These are phyloP conservation scores for Dolichomitus sp. DNA, from an alignment of 2,888 invertebrate species.

Conservation along the genomic window DNA sequence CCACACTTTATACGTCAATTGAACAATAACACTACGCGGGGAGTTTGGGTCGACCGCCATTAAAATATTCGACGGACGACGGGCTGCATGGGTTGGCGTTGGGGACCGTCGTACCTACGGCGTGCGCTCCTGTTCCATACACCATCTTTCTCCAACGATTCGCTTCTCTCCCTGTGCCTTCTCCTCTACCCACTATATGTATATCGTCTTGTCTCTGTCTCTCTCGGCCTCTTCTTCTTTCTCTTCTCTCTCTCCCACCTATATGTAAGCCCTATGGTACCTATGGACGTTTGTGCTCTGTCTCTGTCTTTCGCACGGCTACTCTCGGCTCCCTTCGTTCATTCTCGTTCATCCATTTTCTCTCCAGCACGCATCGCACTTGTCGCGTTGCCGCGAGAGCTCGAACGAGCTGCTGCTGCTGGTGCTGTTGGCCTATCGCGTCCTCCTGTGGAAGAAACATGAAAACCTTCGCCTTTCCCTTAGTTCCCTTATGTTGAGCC, in stretches of 20 bases:
- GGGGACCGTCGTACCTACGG: conserved; percentile 74
- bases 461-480: conserved; percentile 50
- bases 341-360: conserved; percentile 44
- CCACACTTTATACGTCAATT: conserved; percentile 73
- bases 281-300: conserved; percentile 11
- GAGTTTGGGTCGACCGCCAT: conserved; percentile 81
- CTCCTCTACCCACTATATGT: conserved; percentile 9
- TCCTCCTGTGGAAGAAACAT: conserved; percentile 53
- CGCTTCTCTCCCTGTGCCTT: conserved; percentile 26
- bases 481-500: background rate
- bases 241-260: background rate
- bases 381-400: conserved; percentile 55
- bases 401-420: conserved; percentile 18
- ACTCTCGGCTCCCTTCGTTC: conserved; percentile 58
- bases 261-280: background rate
- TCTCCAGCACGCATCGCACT: conserved; percentile 53
- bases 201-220: conserved; percentile 21
- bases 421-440: conserved; percentile 50
- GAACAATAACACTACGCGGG: conserved; percentile 81
- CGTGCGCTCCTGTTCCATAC: conserved; percentile 74
- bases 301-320: conserved; percentile 50
- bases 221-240: background rate
- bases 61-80: conserved; percentile 81
- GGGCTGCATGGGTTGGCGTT: conserved; percentile 64
- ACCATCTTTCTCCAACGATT: conserved; percentile 66